A percentile compares a stretch with the other conserved stretches of the same genome.
Conservation (phyloP, 2,797 vertebrate species). For the Myotis planiceps region DNA sequence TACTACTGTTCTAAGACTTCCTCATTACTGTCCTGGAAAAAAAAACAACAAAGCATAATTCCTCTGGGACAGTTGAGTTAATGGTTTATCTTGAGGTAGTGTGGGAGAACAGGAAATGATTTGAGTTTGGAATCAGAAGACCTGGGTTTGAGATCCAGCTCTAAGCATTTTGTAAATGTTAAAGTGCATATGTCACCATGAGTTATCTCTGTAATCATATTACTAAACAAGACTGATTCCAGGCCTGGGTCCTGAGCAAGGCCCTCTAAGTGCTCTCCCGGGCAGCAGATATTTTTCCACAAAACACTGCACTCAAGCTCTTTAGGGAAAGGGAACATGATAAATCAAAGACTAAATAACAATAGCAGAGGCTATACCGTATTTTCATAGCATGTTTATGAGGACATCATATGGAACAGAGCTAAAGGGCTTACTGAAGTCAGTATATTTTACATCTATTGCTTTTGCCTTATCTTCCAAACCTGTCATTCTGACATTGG, state of each 20-base stretch:
- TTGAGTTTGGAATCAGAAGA: conserved; percentile 33
- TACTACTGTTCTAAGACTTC: not conserved
- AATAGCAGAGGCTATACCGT: conserved; percentile 63
- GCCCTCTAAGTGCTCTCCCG: not conserved
- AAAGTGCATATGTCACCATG: conserved; percentile 32
- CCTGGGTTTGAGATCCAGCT: not conserved
- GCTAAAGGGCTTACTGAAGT: conserved; percentile 82
- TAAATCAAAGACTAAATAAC: conserved; percentile 80
- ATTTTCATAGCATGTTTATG: conserved; percentile 82
- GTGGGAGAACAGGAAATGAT: conserved; percentile 31
- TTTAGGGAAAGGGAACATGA: conserved; percentile 65
- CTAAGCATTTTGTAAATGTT: conserved; percentile 51
- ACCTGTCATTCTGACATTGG: conserved; percentile 78
- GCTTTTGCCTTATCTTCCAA: conserved; percentile 82
- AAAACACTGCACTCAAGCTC: conserved; percentile 54
- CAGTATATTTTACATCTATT: conserved; percentile 79
- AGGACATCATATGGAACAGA: conserved; percentile 80
- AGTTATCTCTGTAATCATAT: conserved; percentile 64
- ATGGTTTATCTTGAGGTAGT: conserved; percentile 22
- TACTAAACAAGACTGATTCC: conserved; percentile 62
- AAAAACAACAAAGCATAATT: not conserved
- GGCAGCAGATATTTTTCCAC: conserved; percentile 57
- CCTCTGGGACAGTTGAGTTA: not conserved
- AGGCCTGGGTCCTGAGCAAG: not conserved
- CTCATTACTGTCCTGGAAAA: not conserved